These are phyloP conservation scores for Lasiurus borealis DNA, from an alignment of 2,113 vertebrate genomes.

Conservation along the genomic window DNA sequence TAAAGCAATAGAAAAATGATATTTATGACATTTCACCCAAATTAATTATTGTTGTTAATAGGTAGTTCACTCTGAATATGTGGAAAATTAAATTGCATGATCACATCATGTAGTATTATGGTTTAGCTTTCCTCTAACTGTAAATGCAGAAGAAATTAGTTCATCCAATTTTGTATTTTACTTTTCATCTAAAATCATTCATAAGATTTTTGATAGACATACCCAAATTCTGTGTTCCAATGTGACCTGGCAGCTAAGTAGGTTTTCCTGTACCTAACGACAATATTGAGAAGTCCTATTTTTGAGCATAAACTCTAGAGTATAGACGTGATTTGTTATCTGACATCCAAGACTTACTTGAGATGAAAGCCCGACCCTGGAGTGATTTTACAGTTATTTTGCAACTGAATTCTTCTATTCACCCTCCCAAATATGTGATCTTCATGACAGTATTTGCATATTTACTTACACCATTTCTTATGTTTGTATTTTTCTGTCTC, in stretches of 20 bases:
- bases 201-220: neutral
- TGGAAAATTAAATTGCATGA: neutral
- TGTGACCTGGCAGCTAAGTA: fast-evolving
- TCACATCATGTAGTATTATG: fast-evolving
- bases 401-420: neutral
- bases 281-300: neutral
- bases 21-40: neutral
- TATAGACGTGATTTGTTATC: neutral
- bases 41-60: neutral
- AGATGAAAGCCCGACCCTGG: neutral
- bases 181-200: neutral
- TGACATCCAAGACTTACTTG: neutral
- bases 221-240: neutral
- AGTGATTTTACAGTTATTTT: neutral
- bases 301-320: neutral
- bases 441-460: neutral
- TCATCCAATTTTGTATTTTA: neutral
- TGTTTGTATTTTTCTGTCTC: neutral
- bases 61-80: neutral
- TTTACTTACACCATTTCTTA: neutral
- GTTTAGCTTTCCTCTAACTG: neutral
- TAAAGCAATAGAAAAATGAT: conserved; percentile 37
- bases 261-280: neutral
- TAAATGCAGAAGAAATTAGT: neutral
- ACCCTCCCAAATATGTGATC: neutral